Conservation (phyloP, 2,113 vertebrate species). For the Amazona vittata region DNA sequence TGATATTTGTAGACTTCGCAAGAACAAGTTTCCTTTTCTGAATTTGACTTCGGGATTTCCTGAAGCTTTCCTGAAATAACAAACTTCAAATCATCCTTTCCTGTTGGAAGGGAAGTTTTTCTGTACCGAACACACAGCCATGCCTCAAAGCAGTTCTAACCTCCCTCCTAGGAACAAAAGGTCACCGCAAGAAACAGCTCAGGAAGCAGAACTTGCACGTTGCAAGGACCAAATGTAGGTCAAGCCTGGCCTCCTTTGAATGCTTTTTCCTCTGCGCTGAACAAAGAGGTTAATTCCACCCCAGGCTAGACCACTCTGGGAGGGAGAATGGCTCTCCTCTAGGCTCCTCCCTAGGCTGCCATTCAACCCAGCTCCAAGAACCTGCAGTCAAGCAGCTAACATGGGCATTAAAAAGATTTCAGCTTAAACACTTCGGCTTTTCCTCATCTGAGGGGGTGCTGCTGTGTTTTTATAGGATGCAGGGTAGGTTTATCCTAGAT, state of each 20-base stretch:
- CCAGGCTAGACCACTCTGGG: not conserved
- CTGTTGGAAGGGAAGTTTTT: not conserved
- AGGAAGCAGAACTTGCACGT: not conserved
- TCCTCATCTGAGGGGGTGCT: not conserved
- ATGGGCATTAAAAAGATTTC: accelerated
- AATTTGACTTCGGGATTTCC: not conserved
- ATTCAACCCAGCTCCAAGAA: not conserved
- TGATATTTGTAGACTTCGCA: constrained; percentile 20
- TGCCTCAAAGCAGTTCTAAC: not conserved
- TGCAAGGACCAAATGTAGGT: constrained; percentile 40
- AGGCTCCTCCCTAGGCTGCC: not conserved
- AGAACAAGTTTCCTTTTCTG: constrained; percentile 37
- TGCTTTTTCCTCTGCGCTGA: not conserved
- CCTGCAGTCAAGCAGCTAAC: not conserved
- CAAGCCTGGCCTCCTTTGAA: not conserved
- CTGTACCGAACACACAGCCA: not conserved
- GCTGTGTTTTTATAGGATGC: not conserved
- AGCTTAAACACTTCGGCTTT: not conserved
- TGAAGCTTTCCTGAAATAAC: not conserved
- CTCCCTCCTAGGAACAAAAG: constrained; percentile 25
- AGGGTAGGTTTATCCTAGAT: not conserved
- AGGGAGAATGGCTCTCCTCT: not conserved
- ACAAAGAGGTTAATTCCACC: constrained; percentile 15
- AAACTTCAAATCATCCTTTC: not conserved
- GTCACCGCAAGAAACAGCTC: not conserved